phyloP scores from a whole-genome alignment of 2,797 vertebrate genomes.

The Avahi laniger region DNA sequence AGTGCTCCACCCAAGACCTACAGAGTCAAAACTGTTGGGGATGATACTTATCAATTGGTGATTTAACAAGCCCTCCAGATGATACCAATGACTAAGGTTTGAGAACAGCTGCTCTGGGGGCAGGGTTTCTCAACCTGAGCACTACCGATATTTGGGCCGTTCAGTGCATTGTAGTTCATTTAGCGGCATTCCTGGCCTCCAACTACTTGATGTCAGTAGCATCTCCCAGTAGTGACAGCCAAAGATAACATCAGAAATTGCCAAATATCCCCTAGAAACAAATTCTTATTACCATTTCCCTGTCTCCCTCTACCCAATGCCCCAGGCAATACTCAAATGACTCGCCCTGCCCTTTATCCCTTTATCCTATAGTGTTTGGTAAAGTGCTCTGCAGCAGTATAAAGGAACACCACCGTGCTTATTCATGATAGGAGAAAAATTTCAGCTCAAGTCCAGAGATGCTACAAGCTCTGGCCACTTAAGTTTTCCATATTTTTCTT shows the following conservation, averaged over 20 bases:
- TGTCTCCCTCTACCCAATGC: accelerated
- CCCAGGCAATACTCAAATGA: neutral
- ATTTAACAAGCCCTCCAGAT: neutral
- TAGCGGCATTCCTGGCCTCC: neutral
- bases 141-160: neutral
- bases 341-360: neutral
- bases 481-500: neutral
- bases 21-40: neutral
- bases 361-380: neutral
- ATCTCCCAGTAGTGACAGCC: neutral
- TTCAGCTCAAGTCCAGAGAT: neutral
- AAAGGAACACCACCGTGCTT: neutral
- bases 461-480: neutral
- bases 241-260: neutral
- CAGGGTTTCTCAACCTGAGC: neutral
- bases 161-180: too few species aligned
- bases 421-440: neutral
- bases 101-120: neutral
- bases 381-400: neutral
- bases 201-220: neutral
- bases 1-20: neutral
- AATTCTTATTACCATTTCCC: neutral
- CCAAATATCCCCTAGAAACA: neutral
- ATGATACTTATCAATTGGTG: neutral
- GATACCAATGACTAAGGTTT: neutral